Conservation (phyloP, 2,888 invertebrate species). For the Lymantria monacha region DNA sequence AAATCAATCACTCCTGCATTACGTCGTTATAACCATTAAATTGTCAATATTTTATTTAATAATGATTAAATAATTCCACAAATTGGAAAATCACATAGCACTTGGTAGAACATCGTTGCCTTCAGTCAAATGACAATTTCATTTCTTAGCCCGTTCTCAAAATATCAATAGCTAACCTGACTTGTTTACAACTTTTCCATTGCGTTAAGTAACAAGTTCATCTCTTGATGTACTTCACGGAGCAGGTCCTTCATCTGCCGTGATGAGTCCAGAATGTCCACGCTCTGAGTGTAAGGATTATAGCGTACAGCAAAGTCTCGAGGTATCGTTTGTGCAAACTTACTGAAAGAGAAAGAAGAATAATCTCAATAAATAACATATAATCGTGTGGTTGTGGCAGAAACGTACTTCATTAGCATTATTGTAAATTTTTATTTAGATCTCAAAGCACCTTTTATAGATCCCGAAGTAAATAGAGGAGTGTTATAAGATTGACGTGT, state of each 20-base stretch:
- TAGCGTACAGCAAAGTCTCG: conserved; percentile 96
- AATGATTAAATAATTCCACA: too few species aligned
- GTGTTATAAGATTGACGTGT: too few species aligned
- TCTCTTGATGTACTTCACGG: conserved; percentile 89
- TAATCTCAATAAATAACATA: background rate
- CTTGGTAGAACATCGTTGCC: too few species aligned
- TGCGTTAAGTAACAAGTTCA: conserved; percentile 89
- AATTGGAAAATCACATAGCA: too few species aligned
- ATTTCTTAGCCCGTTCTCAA: background rate
- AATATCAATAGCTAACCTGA: background rate
- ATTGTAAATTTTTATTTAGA: too few species aligned
- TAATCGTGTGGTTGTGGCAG: too few species aligned
- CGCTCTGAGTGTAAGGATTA: conserved; percentile 97
- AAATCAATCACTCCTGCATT: too few species aligned
- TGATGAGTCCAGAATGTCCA: conserved; percentile 96
- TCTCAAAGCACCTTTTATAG: too few species aligned
- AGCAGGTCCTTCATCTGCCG: conserved; percentile 93
- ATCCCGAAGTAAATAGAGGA: too few species aligned
- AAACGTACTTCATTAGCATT: too few species aligned
- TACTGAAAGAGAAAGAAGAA: conserved; percentile 81
- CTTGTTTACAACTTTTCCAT: conserved; percentile 84
- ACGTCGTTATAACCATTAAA: too few species aligned
- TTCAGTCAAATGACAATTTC: background rate
- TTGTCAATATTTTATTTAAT: too few species aligned
- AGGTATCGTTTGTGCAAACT: conserved; percentile 95